Percentiles rank a stretch among this genome's conserved stretches.
These are phyloP conservation scores for Meloidogyne hapla DNA, from an alignment of 1,140 invertebrate species.

Conservation along the genomic window DNA sequence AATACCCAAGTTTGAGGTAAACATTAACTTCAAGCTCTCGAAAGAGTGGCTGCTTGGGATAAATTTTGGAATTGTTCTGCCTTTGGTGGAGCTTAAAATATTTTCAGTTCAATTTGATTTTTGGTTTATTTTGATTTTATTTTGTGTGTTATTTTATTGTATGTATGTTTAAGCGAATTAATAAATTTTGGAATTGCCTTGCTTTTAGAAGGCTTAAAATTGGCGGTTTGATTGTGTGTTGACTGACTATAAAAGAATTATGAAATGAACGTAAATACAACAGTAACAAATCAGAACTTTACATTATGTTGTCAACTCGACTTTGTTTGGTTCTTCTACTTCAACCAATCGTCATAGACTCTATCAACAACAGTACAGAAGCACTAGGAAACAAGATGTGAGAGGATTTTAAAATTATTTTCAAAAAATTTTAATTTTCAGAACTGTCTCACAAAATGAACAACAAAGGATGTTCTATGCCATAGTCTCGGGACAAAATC, in stretches of 20 bases:
- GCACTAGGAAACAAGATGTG: background rate
- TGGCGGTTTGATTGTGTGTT: too few relatives aligned
- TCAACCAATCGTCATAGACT: background rate
- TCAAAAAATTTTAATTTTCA: background rate
- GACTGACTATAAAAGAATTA: too few relatives aligned
- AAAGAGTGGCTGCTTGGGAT: background rate
- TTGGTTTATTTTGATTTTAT: too few relatives aligned
- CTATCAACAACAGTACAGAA: background rate
- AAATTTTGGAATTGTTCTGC: background rate
- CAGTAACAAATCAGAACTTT: too few relatives aligned
- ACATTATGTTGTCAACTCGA: background rate
- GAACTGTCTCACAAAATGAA: background rate
- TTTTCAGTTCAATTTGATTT: too few relatives aligned
- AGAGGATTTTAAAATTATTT: background rate
- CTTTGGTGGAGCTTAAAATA: too few relatives aligned
- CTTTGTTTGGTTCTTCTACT: background rate
- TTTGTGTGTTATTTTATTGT: too few relatives aligned
- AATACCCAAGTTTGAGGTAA: conserved; percentile 3
- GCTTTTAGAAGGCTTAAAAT: too few relatives aligned
- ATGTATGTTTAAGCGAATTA: too few relatives aligned
- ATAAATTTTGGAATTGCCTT: too few relatives aligned
- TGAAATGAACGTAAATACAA: too few relatives aligned
- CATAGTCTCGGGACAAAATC: background rate
- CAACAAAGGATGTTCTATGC: background rate
- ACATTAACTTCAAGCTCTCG: background rate